phyloP scores from a whole-genome alignment of 2,113 vertebrate genomes.

The Gasterosteus aculeatus region DNA sequence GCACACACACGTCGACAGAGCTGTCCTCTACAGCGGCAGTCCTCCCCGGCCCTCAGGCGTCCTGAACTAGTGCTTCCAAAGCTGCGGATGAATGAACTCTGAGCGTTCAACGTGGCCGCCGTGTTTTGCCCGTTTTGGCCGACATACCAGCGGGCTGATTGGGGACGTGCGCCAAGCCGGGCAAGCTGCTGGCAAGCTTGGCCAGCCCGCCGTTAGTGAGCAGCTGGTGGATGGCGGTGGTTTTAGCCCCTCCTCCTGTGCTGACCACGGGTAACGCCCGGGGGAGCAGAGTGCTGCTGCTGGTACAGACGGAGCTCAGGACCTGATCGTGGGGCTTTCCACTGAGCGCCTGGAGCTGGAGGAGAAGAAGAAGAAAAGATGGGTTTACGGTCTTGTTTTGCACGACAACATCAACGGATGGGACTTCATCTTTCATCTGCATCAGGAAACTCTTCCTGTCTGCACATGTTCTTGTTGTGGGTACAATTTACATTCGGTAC shows the following conservation, averaged over 20 bases:
- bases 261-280: slow-evolving; percentile 90
- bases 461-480: background rate
- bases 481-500: background rate
- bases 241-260: slow-evolving; percentile 85
- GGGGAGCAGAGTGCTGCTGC: slow-evolving; percentile 82
- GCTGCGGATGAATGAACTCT: slow-evolving; percentile 55
- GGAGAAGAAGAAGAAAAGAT: background rate
- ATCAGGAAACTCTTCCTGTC: background rate
- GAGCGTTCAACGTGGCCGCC: slow-evolving; percentile 76
- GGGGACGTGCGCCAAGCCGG: slow-evolving; percentile 93
- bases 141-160: slow-evolving; percentile 90
- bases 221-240: slow-evolving; percentile 94
- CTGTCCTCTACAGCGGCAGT: slow-evolving; percentile 37
- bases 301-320: slow-evolving; percentile 82
- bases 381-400: background rate
- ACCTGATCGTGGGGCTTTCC: slow-evolving; percentile 84
- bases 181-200: slow-evolving; percentile 92
- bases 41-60: slow-evolving; percentile 39
- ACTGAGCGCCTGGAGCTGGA: slow-evolving; percentile 75
- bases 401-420: background rate
- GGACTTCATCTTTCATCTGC: background rate
- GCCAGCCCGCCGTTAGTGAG: slow-evolving; percentile 92
- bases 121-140: slow-evolving; percentile 69
- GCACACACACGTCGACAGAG: slow-evolving; percentile 25
- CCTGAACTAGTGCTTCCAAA: slow-evolving; percentile 59